A percentile compares a stretch with the other conserved stretches of the same genome.
These are phyloP conservation scores for Centropus unirufus DNA, from an alignment of 2,113 vertebrate genomes.

Conservation along the genomic window DNA sequence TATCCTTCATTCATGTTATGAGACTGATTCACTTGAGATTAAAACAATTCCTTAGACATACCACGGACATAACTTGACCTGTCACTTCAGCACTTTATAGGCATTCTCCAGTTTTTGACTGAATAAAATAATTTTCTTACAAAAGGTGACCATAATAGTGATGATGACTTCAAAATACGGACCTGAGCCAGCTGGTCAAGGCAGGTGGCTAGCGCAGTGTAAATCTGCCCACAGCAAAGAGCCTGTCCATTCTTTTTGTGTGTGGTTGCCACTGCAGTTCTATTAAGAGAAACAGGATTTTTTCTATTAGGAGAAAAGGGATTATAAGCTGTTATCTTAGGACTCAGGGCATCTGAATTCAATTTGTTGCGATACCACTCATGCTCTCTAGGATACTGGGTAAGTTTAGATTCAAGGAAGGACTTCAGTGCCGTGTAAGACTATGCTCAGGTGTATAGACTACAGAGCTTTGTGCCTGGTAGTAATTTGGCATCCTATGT, in stretches of 20 bases:
- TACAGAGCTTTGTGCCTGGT: background rate
- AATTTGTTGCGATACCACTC: background rate
- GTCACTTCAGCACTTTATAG: background rate
- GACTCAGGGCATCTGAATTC: background rate
- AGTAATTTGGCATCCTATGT: background rate
- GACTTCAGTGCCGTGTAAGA: background rate
- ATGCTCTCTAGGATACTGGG: background rate
- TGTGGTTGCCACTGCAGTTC: background rate
- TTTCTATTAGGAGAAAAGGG: background rate
- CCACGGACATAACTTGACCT: background rate
- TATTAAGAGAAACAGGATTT: background rate
- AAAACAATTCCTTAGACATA: background rate
- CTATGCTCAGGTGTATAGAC: accelerated
- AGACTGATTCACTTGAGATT: background rate
- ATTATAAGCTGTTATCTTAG: background rate
- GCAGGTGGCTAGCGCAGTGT: background rate
- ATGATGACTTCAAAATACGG: background rate
- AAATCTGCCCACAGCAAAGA: background rate
- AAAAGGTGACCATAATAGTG: background rate
- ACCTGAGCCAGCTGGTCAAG: background rate
- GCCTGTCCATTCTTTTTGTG: background rate
- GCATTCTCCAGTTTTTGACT: background rate
- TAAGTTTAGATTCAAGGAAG: background rate
- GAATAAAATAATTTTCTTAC: background rate
- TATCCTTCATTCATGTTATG: background rate